These are phyloP conservation scores for Garrulus glandarius DNA, from an alignment of 2,797 vertebrate species.

Conservation along the genomic window DNA sequence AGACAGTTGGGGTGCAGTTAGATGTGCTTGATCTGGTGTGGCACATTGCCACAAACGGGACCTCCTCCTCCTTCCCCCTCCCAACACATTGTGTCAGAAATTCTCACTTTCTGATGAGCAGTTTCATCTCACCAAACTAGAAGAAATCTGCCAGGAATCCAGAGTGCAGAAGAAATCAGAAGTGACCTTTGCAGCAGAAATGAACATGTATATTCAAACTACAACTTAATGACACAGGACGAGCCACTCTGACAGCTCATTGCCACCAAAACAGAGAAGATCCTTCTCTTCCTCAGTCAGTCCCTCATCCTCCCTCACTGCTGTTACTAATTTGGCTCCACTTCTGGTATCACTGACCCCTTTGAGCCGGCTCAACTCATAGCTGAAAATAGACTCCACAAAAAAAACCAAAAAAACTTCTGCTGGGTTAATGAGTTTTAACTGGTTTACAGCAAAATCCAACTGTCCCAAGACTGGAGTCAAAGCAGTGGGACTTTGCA, in stretches of 20 bases:
- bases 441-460: not conserved
- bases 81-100: not conserved
- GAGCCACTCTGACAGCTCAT: not conserved
- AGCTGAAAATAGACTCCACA: not conserved
- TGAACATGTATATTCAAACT: not conserved
- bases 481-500: not conserved
- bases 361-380: not conserved
- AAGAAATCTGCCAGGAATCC: not conserved
- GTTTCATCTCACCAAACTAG: not conserved
- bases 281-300: not conserved
- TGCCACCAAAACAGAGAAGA: not conserved
- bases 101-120: not conserved
- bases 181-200: not conserved
- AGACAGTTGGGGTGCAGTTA: not conserved
- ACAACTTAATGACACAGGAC: not conserved
- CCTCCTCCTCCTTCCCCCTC: not conserved
- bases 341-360: not conserved
- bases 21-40: not conserved
- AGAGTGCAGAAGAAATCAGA: not conserved
- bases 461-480: not conserved
- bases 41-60: accelerated
- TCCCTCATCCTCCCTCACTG: not conserved
- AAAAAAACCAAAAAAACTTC: not conserved
- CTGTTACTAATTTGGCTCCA: not conserved
- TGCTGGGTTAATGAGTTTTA: not conserved